Evolutionary conservation across 2,113 vertebrate genomes (phyloP), one percentile per base, ranked within the genome.

Genomic region (Oreotrochilus melanogaster): DNA sequence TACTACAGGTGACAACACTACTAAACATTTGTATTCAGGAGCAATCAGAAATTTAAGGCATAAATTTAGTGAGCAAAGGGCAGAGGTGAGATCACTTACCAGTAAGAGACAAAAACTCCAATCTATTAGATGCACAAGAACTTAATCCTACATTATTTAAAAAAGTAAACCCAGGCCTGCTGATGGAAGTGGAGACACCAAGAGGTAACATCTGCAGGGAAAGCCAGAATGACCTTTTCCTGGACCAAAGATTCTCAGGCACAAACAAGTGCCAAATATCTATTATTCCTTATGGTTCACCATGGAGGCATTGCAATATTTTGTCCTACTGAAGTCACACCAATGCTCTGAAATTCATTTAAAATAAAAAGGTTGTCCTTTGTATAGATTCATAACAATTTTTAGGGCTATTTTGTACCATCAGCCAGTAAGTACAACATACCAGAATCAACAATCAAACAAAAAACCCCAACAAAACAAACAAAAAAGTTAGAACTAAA

Each of bases 361-460:
- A 14, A 33, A 56, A 18, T 19, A 60, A 48, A 31, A 58, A 33
- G 11, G 18, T 43, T 72, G 10, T 51, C 48, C 17, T 91, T 60
- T 31, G 14, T 27, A 65, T 31, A 18, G 14, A 15, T 16, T 33
- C 47, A 27, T 28, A 28, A 18, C 2, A 86, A 45, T 14, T 27
- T 23, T 58, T 30, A 30, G 42, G 23, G 25, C 33, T 82, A 18
- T 42, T 53, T 53, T 45, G 18, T 13, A 51, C 60, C 25, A 66
- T 23, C 28, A 33, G 28, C 1, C 2, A 62, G 19, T 6, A 24
- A 0, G 14, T 14, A 23, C 14, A 45, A 31, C 21, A 28, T 7
- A 43, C 0, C 15, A 56, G 37, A 58, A 61, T 7, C 45, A 45
- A 45, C 45, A 45, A 45, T 4, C 43, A 45, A 45, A 45, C 45